Evolutionary conservation across 1,140 invertebrate genomes (phyloP), one percentile per base, ranked within the genome.

Genomic region (Ylistrum balloti): DNA sequence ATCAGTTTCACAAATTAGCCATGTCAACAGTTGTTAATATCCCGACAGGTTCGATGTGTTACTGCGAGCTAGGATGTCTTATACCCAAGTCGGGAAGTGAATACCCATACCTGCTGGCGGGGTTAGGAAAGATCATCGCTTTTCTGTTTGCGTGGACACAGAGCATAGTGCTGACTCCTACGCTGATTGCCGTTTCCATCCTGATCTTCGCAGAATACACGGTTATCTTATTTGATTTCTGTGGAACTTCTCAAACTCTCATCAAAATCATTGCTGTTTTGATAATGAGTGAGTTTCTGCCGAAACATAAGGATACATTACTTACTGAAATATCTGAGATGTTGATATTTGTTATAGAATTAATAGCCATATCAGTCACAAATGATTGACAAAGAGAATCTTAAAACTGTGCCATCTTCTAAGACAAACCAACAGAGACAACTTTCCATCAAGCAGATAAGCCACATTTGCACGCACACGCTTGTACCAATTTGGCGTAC

Each of bases 121-220:
- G 93, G 2, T 94, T 94, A 34, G 95, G 95, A 11, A 89, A 91
- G 35, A 56, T 99, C 15, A 98, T 98, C 0, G 98, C 98, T 0
- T 99, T 99, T 96, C 96, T 99, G 0, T 99, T 98, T 94, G 97
- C 99, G 2, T 99, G 99, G 93, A 92, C 90, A 13, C 89, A 91
- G 13, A 90, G 95, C 22, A 93, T 95, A 15, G 90, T 95, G 92
- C 98, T 99, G 86, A 85, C 88, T 90, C 98, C 99, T 9, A 94
- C 93, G 0, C 91, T 90, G 98, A 56, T 95, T 9, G 94, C 95
- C 22, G 93, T 95, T n/a, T 94, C 94, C 17, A 91, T 89, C 17
- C 89, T 96, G 33, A 93, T 94, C 5, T 95, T 94, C 86, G 92
- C 94, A 0, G 92, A 94, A 33, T 95, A 95, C 86, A 85, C 93